Conservation (phyloP, 2,888 invertebrate species). For the Xanthorhoe spadicearia region DNA sequence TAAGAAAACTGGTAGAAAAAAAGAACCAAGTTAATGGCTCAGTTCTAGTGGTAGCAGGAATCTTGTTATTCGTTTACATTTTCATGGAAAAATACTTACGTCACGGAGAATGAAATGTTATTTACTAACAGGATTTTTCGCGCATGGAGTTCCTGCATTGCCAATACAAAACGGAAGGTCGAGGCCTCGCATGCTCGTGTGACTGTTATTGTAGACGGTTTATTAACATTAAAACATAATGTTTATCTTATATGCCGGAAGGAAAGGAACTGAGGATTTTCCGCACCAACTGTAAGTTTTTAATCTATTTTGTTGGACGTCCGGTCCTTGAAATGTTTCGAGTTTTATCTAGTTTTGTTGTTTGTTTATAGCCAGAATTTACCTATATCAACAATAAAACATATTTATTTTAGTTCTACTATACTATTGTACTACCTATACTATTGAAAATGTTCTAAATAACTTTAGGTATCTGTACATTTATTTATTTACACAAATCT, state of each 20-base stretch:
- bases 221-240: slow-evolving; percentile 15
- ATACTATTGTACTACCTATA: too few species aligned
- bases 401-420: too few species aligned
- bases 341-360: slow-evolving; percentile 16
- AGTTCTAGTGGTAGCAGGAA: neutral
- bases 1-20: neutral
- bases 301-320: slow-evolving; percentile 26
- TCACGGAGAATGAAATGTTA: slow-evolving; percentile 3
- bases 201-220: slow-evolving; percentile 34
- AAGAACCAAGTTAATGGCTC: neutral
- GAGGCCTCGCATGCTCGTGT: slow-evolving; percentile 43
- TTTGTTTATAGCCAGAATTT: too few species aligned
- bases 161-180: slow-evolving; percentile 44
- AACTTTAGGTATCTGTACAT: neutral
- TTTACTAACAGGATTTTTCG: slow-evolving; percentile 17
- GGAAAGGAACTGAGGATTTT: slow-evolving; percentile 30
- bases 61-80: slow-evolving; percentile 1
- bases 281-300: slow-evolving; percentile 21
- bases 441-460: too few species aligned
- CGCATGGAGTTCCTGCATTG: slow-evolving; percentile 19
- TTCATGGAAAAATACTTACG: slow-evolving; percentile 9
- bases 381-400: too few species aligned
- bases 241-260: slow-evolving; percentile 43
- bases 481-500: neutral
- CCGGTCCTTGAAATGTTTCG: slow-evolving; percentile 24